phyloP scores from a whole-genome alignment of 2,797 vertebrate species.

The Crypturellus tataupa region DNA sequence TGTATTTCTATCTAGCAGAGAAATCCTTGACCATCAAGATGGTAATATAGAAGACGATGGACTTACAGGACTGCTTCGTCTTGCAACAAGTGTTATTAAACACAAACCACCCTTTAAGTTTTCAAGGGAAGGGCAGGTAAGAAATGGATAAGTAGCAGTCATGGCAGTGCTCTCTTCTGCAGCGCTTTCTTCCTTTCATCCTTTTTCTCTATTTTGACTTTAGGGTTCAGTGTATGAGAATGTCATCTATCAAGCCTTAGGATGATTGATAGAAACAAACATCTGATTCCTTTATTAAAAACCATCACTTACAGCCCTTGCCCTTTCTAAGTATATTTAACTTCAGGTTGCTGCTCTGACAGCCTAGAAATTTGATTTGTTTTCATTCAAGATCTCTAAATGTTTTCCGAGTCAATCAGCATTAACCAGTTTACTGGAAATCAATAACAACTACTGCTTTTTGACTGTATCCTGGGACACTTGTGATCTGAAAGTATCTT shows the following conservation, averaged over 20 bases:
- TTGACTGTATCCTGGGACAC: background rate
- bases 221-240: fast-evolving
- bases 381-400: background rate
- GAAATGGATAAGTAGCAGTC: background rate
- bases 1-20: slow-evolving; percentile 82
- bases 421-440: background rate
- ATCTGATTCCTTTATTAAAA: background rate
- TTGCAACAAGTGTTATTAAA: slow-evolving; percentile 96
- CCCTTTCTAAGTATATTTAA: background rate
- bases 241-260: background rate
- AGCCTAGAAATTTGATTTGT: background rate
- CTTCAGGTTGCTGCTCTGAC: background rate
- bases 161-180: background rate
- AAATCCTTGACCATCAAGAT: slow-evolving; percentile 97
- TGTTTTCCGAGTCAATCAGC: background rate
- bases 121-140: slow-evolving; percentile 92
- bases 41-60: slow-evolving; percentile 95
- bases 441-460: background rate
- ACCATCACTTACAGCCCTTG: background rate
- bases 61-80: slow-evolving; percentile 92
- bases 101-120: slow-evolving; percentile 99
- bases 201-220: background rate
- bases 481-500: background rate
- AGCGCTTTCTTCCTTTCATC: background rate
- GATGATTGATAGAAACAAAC: background rate